Conservation (phyloP, 2,888 invertebrate species). For the Macaria liturata region DNA sequence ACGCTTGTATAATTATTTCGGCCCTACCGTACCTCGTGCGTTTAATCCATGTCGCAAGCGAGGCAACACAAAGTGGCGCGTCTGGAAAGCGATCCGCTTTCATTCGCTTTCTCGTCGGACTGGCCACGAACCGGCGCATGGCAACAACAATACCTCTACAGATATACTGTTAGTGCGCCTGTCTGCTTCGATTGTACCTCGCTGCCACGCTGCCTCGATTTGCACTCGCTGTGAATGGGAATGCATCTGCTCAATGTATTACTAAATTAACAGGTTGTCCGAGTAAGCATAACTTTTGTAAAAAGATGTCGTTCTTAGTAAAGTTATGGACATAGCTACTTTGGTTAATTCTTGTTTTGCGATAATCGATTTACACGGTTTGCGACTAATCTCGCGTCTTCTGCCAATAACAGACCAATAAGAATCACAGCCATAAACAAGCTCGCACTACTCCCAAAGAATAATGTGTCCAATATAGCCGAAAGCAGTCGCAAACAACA, state of each 20-base stretch:
- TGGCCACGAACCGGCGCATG: constrained; percentile 38
- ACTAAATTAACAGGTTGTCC: too few relatives aligned
- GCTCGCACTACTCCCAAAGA: constrained; percentile 20
- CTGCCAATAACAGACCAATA: not conserved
- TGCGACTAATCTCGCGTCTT: not conserved
- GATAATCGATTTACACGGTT: not conserved
- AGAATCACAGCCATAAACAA: constrained; percentile 20
- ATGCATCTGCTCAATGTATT: too few relatives aligned
- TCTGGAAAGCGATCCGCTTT: constrained; percentile 69
- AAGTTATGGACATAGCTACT: too few relatives aligned
- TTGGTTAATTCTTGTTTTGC: too few relatives aligned
- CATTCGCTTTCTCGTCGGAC: constrained; percentile 63
- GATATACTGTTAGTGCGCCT: too few relatives aligned
- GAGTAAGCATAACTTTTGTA: too few relatives aligned
- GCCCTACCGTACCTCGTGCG: constrained; percentile 32
- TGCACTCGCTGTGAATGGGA: too few relatives aligned
- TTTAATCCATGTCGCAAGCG: constrained; percentile 45
- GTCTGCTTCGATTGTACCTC: too few relatives aligned
- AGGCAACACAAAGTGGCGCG: constrained; percentile 33
- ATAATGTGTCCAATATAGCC: constrained; percentile 32
- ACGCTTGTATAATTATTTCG: constrained; percentile 9
- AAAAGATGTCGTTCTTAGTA: too few relatives aligned
- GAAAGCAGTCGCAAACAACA: constrained; percentile 27
- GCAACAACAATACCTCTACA: constrained; percentile 23
- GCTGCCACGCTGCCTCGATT: too few relatives aligned